A percentile compares a stretch with the other conserved stretches of the same genome.
Conservation (phyloP, 2,113 vertebrate species). For the Boleophthalmus pectinirostris region DNA sequence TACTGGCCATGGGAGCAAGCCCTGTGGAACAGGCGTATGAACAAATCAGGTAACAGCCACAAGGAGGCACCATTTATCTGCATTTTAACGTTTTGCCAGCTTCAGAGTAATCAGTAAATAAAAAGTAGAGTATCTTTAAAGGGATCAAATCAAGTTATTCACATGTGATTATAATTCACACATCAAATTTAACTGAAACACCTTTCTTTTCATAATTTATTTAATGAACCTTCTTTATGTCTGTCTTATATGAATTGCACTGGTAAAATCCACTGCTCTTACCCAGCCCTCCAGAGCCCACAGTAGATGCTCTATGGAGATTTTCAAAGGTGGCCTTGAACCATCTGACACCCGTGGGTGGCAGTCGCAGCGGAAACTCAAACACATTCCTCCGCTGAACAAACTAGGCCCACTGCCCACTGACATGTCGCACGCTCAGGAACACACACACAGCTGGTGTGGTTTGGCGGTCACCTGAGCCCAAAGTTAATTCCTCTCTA, state of each 20-base stretch:
- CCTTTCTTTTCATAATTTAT: background rate
- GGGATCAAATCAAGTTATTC: background rate
- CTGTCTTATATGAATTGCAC: conserved; percentile 5
- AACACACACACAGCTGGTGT: conserved; percentile 75
- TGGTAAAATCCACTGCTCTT: conserved; percentile 37
- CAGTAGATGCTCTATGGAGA: conserved; percentile 68
- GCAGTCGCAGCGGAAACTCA: conserved; percentile 68
- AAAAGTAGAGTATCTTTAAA: conserved; percentile 7
- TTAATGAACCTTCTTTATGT: background rate
- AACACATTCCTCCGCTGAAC: conserved; percentile 72
- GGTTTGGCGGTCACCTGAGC: conserved; percentile 78
- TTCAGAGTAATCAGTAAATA: conserved; percentile 3
- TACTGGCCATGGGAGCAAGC: conserved; percentile 72
- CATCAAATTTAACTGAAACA: background rate
- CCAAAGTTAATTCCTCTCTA: conserved; percentile 77
- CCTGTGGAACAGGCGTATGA: conserved; percentile 74
- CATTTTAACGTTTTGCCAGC: conserved; percentile 14
- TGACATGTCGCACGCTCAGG: conserved; percentile 45
- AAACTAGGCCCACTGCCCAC: conserved; percentile 57
- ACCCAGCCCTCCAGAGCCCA: conserved; percentile 43
- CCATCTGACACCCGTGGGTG: conserved; percentile 62
- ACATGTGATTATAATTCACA: background rate
- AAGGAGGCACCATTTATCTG: conserved; percentile 74
- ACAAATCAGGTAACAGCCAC: conserved; percentile 77
- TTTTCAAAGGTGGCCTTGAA: conserved; percentile 77